Conservation (phyloP, 1,140 invertebrate species). For the Pemphigus obesinymphae region DNA sequence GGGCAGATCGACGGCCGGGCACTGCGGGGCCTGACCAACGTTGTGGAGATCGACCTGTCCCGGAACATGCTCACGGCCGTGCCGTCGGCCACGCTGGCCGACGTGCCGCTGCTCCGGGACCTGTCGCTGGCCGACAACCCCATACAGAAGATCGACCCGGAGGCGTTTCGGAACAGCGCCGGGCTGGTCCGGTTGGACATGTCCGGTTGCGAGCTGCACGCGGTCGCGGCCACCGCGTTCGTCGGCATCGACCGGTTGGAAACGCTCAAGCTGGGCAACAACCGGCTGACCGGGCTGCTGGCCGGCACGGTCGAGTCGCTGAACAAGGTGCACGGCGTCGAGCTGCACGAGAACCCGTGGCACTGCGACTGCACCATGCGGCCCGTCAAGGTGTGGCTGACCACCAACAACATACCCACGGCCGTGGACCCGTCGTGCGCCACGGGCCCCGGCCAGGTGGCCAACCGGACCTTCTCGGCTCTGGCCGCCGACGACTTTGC, state of each 20-base stretch:
- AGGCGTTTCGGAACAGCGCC: constrained; percentile 69
- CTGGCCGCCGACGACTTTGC: constrained; percentile 78
- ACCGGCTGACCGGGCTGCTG: constrained; percentile 67
- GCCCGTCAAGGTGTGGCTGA: constrained; percentile 77
- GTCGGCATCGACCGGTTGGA: constrained; percentile 71
- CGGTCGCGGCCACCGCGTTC: constrained; percentile 72
- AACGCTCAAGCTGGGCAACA: constrained; percentile 74
- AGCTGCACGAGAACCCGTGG: constrained; percentile 88
- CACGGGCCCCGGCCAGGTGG: constrained; percentile 61
- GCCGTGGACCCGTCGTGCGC: constrained; percentile 70
- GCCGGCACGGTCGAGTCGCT: constrained; percentile 68
- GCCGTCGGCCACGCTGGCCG: constrained; percentile 69
- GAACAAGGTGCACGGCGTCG: constrained; percentile 71
- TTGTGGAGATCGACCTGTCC: constrained; percentile 81
- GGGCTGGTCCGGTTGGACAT: constrained; percentile 79
- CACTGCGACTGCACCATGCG: constrained; percentile 80
- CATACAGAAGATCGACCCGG: constrained; percentile 68
- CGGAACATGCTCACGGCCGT: constrained; percentile 73
- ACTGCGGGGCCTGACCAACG: constrained; percentile 76
- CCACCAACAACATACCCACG: constrained; percentile 74
- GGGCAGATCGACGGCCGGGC: constrained; percentile 78
- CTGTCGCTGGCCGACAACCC: constrained; percentile 74
- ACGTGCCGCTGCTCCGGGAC: constrained; percentile 74
- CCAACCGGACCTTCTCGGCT: constrained; percentile 67
- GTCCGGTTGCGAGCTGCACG: constrained; percentile 72